These are phyloP conservation scores for Ceratina japonica DNA, from an alignment of 1,140 invertebrate species.

Conservation along the genomic window DNA sequence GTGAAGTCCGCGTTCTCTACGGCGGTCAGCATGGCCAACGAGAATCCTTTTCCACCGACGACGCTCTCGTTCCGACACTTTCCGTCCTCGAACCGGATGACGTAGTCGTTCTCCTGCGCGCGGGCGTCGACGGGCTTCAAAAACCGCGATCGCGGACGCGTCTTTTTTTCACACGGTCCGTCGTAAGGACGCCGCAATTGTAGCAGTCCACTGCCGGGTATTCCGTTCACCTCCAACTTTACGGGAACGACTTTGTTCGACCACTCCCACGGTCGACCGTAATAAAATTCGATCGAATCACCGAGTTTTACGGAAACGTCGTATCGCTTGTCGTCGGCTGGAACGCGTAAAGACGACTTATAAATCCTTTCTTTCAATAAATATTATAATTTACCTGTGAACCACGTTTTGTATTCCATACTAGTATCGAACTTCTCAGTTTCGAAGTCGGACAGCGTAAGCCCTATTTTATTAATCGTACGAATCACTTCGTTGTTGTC, in stretches of 20 bases:
- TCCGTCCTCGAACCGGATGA: constrained; percentile 74
- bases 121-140: neutral
- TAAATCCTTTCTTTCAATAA: neutral
- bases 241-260: constrained; percentile 50
- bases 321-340: constrained; percentile 52
- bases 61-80: constrained; percentile 69
- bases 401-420: constrained; percentile 29
- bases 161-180: constrained; percentile 13
- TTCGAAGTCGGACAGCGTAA: constrained; percentile 46
- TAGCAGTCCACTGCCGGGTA: constrained; percentile 53
- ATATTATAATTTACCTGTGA: constrained; percentile 30
- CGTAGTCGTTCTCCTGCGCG: constrained; percentile 59
- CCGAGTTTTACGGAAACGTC: constrained; percentile 32
- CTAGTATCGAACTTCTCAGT: neutral
- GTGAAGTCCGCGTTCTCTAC: constrained; percentile 75
- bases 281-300: constrained; percentile 46
- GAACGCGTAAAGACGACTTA: constrained; percentile 13
- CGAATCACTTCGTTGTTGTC: constrained; percentile 20
- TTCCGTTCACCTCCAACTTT: constrained; percentile 50
- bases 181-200: constrained; percentile 46
- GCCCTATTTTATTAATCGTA: constrained; percentile 42
- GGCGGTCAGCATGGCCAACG: constrained; percentile 82
- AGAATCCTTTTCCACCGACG: constrained; percentile 88
- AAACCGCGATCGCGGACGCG: neutral
- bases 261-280: constrained; percentile 63